Base-by-base conservation (phyloP, 2,888 invertebrate genomes). In the Ophonus ardosiacus region DNA sequence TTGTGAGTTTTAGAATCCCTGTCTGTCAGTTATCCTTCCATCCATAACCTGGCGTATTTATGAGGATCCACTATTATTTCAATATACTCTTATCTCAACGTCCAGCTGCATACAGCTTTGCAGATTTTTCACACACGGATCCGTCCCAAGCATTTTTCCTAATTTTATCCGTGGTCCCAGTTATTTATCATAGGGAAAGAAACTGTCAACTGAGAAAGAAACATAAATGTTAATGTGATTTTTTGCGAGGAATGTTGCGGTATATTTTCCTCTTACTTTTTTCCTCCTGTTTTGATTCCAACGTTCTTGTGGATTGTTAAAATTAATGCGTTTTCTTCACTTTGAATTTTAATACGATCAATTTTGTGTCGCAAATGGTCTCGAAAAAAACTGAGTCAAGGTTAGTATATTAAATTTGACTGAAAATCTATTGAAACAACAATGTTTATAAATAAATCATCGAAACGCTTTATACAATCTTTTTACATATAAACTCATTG, bases 321-420 rank as follows among this genome's bases (percentile, higher is more conserved):
- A 38, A 68, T 38, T 68, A 63, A 24, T 63, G 24, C 21, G 63
- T 24, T 63, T 24, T 63, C 63, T 21, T 63, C 24, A 63, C 63
- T 63, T 63, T 63, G 63, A 63, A 63, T 63, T 21, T 86, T 86
- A 86, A 86, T 79, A 86, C 86, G 86, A 86, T 86, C 86, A 87
- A 86, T 87, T 86, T 51, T 51, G 43, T 51, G 8, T 10, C 31
- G 10, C 13, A 51, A 51, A 51, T 51, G 43, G 7, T 10, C 10
- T 43, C 6, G 13, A 13, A 51, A 51, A 51, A 51, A 51, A 13
- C 13, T 10, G 43, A 10, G 43, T 2, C 13, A 51, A 13, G 43
- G 1, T 51, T 51, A 13, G 0, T 51, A 13, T 4, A 51, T 51
- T 8, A 8, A 8, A 51, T 13, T 51, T 51, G 13, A 8, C 43